Evolutionary conservation across 1,140 invertebrate genomes (phyloP).

Genomic region (Drosophila azteca): DNA sequence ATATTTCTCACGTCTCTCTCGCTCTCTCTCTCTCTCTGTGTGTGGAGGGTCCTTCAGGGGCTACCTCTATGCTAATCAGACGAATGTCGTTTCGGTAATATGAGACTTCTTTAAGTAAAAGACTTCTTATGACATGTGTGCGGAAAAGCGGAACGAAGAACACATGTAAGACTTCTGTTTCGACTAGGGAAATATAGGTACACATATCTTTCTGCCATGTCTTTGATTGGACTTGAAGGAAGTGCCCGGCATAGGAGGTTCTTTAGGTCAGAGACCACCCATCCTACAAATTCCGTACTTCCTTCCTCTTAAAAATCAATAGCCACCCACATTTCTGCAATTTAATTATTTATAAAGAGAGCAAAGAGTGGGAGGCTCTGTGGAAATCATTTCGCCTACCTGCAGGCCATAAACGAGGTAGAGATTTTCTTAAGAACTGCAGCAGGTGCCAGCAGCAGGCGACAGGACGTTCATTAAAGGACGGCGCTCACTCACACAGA

Average conservation of each 20-base stretch:
- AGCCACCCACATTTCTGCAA: conserved; percentile 17
- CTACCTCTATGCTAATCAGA: conserved; percentile 64
- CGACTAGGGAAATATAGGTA: conserved; percentile 2
- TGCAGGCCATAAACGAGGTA: conserved; percentile 50
- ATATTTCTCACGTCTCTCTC: conserved; percentile 60
- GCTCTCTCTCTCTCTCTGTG: conserved; percentile 46
- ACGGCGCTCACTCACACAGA: neutral
- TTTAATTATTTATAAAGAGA: conserved; percentile 73
- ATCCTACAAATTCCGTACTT: neutral
- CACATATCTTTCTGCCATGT: conserved; percentile 26
- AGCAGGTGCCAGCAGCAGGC: conserved; percentile 56
- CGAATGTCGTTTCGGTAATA: conserved; percentile 50
- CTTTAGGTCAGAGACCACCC: conserved; percentile 24
- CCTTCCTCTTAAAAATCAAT: conserved; percentile 49
- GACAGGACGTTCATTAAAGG: conserved; percentile 57
- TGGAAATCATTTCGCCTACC: conserved; percentile 46
- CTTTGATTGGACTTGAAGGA: conserved; percentile 36
- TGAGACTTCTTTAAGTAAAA: conserved; percentile 43
- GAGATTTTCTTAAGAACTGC: conserved; percentile 64
- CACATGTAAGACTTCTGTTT: conserved; percentile 73
- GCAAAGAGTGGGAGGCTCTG: neutral
- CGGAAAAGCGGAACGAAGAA: conserved; percentile 38
- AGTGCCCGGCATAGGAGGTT: conserved; percentile 10
- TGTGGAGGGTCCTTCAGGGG: conserved; percentile 58
- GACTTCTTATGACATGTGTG: conserved; percentile 59